A percentile compares a stretch with the other conserved stretches of the same genome.
These are phyloP conservation scores for Ctena decussata DNA, from an alignment of 2,888 invertebrate genomes.

Conservation along the genomic window DNA sequence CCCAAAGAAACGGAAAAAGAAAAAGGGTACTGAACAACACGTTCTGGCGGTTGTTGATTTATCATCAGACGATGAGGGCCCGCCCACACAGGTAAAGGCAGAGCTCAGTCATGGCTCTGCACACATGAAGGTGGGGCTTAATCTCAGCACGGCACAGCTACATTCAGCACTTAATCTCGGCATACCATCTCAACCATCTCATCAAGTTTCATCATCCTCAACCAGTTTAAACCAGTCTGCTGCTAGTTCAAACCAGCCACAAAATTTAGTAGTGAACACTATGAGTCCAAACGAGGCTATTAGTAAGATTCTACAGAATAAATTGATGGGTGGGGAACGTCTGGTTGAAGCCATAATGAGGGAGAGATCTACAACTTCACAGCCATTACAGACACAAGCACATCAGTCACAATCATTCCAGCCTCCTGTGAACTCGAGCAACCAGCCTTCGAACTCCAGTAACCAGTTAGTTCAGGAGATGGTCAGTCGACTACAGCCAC, in stretches of 20 bases:
- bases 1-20: slow-evolving; percentile 24
- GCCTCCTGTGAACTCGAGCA: no score
- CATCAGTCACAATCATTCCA: not conserved
- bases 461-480: not conserved
- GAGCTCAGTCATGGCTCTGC: not conserved
- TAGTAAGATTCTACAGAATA: not conserved
- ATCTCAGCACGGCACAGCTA: not conserved
- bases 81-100: not conserved
- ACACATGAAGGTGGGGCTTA: not conserved
- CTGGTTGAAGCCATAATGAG: not conserved
- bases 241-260: not conserved
- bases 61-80: not conserved
- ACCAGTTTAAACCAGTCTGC: not conserved
- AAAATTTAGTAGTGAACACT: not conserved
- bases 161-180: not conserved
- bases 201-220: not conserved
- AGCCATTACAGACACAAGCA: not conserved
- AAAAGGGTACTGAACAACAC: not conserved
- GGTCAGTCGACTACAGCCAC: not conserved
- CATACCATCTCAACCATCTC: not conserved
- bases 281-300: not conserved
- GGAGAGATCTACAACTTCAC: not conserved
- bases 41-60: not conserved
- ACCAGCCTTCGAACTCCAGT: not conserved
- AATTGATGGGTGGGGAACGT: not conserved